phyloP scores from a whole-genome alignment of 2,888 invertebrate species.

The Metalampra italica region DNA sequence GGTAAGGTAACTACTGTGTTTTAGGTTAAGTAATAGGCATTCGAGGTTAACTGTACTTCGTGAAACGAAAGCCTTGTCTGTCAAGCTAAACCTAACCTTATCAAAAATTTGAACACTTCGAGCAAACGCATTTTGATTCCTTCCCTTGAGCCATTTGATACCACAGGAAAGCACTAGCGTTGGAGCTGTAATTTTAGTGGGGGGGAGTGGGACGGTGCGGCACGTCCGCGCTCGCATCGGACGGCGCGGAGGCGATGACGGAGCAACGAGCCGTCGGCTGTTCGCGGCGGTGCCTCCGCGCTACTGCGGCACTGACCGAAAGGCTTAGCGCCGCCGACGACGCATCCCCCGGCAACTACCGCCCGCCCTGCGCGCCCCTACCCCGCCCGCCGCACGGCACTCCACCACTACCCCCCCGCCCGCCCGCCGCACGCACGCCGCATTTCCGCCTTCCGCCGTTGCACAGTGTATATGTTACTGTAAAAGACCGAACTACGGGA shows the following conservation, averaged over 20 bases:
- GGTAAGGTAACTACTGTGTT: too few relatives aligned
- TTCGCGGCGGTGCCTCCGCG: slow-evolving; percentile 71
- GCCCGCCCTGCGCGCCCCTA: slow-evolving; percentile 21
- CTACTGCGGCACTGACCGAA: slow-evolving; percentile 67
- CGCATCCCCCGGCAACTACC: slow-evolving; percentile 26
- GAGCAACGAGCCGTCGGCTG: slow-evolving; percentile 48
- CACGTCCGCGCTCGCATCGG: slow-evolving; percentile 45
- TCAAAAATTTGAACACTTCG: slow-evolving; percentile 19
- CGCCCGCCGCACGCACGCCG: slow-evolving; percentile 65
- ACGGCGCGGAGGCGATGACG: slow-evolving; percentile 33
- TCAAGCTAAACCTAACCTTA: slow-evolving; percentile 30
- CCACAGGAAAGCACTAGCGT: slow-evolving; percentile 43
- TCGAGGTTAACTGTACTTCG: too few relatives aligned
- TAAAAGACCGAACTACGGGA: too few relatives aligned
- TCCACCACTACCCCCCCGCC: slow-evolving; percentile 32
- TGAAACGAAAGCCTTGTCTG: too few relatives aligned
- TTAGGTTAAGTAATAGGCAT: too few relatives aligned
- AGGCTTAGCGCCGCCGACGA: slow-evolving; percentile 27
- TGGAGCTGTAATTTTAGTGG: slow-evolving; percentile 29
- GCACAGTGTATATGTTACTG: slow-evolving; percentile 20
- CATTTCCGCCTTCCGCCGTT: slow-evolving; percentile 61
- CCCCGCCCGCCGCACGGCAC: slow-evolving; percentile 32
- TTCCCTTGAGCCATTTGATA: slow-evolving; percentile 30
- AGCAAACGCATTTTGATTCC: slow-evolving; percentile 26
- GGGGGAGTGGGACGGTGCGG: slow-evolving; percentile 38